Evolutionary conservation across 2,797 vertebrate genomes (phyloP), one percentile per base, ranked within the genome.

Genomic region (Scleropages formosus): DNA sequence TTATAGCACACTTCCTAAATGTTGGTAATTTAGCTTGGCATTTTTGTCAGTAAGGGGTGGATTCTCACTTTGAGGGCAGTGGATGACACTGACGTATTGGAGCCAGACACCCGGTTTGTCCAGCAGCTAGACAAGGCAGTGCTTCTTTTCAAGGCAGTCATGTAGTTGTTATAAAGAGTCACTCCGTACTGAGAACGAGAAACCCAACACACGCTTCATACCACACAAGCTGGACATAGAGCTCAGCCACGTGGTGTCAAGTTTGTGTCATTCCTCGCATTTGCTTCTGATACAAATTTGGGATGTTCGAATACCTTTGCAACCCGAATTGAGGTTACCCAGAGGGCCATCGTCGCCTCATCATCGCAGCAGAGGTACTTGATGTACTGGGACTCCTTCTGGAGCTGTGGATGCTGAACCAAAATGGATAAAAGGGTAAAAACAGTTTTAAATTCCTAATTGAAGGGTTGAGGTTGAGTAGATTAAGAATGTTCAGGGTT

Each of bases 301-400:
- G 47, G 8, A 16, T 10, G 9, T 51, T n/a, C 1, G 3, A 89
- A 89, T 79, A 99, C 98, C 95, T 99, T 99, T 60, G 96, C 98
- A 0, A 99, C 95, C 64, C 97, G 91, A 84, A 99, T 98, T 39
- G 95, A 96, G 0, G 94, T 97, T 73, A 99, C 91, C 98, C 98
- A 99, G 51, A 95, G 94, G 72, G 90, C 90, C 83, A 98, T 90
- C 62, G 87, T 84, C 83, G 89, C 79, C 2, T 81, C 82, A 0
- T 99, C 94, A 1, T 99, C 96, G 62, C 96, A 98, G 89, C 97
- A 98, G 59, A 99, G 81, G 77, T 96, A 98, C 83, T 96, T 99
- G 85, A 99, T 96, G 82, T 99, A 99, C 24, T 99, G 95, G 8
- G 98, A 99, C 74, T 99, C 97, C 85, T 98, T 99, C 76, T 99